phyloP scores from a whole-genome alignment of 2,113 vertebrate species.

The Progne subis region DNA sequence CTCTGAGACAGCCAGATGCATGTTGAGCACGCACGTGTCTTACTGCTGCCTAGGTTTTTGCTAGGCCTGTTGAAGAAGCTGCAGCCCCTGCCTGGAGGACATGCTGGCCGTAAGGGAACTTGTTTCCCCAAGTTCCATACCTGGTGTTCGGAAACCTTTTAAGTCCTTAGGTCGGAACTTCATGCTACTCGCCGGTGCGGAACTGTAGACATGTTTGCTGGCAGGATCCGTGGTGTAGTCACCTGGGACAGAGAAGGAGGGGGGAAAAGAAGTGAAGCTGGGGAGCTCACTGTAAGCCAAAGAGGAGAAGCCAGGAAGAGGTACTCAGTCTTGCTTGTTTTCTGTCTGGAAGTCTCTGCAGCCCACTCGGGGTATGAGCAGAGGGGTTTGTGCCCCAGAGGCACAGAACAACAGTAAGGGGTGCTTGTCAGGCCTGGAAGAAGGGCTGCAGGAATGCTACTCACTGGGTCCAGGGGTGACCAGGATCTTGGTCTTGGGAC shows the following conservation, averaged over 20 bases:
- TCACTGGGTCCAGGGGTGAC: neutral
- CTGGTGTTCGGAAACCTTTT: rapidly evolving
- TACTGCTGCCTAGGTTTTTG: neutral
- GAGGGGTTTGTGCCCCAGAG: neutral
- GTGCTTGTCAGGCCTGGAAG: neutral
- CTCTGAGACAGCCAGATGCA: neutral
- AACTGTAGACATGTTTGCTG: rapidly evolving
- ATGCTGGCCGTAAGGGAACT: rapidly evolving
- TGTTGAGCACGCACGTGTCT: neutral
- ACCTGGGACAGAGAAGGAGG: neutral
- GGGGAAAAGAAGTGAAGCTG: neutral
- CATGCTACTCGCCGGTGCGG: rapidly evolving
- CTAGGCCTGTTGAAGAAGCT: neutral
- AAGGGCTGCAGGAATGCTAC: neutral
- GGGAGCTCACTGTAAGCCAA: neutral
- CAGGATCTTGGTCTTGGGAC: rapidly evolving
- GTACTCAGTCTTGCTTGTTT: neutral
- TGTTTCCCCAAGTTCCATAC: neutral
- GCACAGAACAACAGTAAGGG: no score
- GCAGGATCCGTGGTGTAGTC: neutral
- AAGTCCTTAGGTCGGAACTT: neutral
- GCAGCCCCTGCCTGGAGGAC: neutral
- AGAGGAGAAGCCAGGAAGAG: neutral
- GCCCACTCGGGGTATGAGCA: neutral
- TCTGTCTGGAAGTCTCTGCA: neutral